Conservation (phyloP, 2,797 vertebrate genomes). For the Mormyrops boulengeri region DNA sequence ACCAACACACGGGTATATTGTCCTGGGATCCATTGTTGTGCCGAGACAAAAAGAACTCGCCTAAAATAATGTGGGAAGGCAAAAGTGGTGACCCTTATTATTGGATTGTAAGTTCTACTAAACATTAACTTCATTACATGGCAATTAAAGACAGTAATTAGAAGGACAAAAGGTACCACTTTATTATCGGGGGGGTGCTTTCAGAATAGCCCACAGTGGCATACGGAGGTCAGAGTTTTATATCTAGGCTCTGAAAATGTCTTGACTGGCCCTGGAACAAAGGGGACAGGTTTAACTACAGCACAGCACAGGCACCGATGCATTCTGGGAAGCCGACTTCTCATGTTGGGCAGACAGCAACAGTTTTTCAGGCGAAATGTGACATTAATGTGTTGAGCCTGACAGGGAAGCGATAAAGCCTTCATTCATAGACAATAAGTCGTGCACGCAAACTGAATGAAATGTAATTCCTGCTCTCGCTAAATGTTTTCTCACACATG, state of each 20-base stretch:
- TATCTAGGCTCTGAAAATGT: slow-evolving; percentile 24
- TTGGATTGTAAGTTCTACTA: slow-evolving; percentile 66
- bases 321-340: not conserved
- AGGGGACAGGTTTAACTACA: slow-evolving; percentile 12
- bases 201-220: slow-evolving; percentile 54
- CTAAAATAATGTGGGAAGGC: slow-evolving; percentile 44
- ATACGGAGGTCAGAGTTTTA: slow-evolving; percentile 47
- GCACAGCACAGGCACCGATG: slow-evolving; percentile 20
- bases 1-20: slow-evolving; percentile 57
- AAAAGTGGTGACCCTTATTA: slow-evolving; percentile 52
- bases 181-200: slow-evolving; percentile 39
- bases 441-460: not conserved
- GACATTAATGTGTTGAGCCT: not conserved
- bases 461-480: not conserved
- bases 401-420: not conserved
- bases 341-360: not conserved
- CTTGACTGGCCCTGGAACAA: slow-evolving; percentile 32
- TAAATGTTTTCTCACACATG: not conserved
- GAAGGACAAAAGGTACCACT: slow-evolving; percentile 54
- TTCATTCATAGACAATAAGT: not conserved
- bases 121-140: slow-evolving; percentile 70
- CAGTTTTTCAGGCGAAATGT: not conserved
- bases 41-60: slow-evolving; percentile 27
- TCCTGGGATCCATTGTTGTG: slow-evolving; percentile 59
- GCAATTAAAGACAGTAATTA: slow-evolving; percentile 58